Percentiles rank a stretch among this genome's conserved stretches.
Evolutionary conservation across 2,113 vertebrate genomes (phyloP).

Genomic region (Athene noctua): DNA sequence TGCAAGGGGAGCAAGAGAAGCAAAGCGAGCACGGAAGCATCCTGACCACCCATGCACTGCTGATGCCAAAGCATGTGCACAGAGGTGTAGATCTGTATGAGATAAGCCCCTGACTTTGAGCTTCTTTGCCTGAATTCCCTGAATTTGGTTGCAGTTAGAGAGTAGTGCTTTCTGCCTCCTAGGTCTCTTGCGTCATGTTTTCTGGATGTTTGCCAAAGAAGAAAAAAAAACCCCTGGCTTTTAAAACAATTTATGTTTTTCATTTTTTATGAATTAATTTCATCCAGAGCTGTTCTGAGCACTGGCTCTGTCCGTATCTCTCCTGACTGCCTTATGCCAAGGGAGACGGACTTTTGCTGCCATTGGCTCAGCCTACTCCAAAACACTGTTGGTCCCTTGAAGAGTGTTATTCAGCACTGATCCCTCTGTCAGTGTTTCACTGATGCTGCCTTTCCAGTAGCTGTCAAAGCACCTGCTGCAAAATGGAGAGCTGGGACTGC

Average conservation of each 20-base stretch:
- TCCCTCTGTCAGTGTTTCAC: neutral
- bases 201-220: neutral
- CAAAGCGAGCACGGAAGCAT: fast-evolving
- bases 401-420: neutral
- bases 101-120: neutral
- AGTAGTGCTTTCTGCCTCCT: neutral
- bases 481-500: neutral
- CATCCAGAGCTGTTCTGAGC: neutral
- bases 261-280: neutral
- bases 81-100: neutral
- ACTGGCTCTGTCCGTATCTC: neutral
- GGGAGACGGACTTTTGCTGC: neutral
- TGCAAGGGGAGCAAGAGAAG: neutral
- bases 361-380: neutral
- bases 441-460: neutral
- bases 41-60: fast-evolving
- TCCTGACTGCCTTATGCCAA: neutral
- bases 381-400: neutral
- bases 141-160: neutral
- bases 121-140: neutral
- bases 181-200: neutral
- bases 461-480: neutral
- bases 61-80: neutral
- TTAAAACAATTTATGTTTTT: neutral
- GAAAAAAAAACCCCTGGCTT: neutral